Conservation (phyloP, 2,888 invertebrate genomes). For the Cephalotes varians region DNA sequence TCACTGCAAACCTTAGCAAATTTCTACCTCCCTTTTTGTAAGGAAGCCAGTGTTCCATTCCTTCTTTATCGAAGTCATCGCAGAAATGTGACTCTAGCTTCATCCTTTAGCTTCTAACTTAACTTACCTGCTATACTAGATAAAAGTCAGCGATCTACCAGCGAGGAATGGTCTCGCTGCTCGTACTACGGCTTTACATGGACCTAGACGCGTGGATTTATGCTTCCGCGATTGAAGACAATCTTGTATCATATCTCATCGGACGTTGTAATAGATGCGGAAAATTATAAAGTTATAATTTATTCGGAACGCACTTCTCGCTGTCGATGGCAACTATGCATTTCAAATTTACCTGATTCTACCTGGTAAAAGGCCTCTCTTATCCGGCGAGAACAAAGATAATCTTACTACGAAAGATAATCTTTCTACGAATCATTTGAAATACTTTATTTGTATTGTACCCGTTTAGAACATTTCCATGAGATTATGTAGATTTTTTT, state of each 20-base stretch:
- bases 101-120: conserved; percentile 15
- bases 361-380: not conserved
- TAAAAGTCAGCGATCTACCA: conserved; percentile 30
- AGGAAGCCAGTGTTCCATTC: not conserved
- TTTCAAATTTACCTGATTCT: conserved; percentile 31
- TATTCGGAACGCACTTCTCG: conserved; percentile 18
- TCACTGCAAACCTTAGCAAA: not conserved
- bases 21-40: not conserved
- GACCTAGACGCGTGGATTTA: conserved; percentile 20
- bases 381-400: not conserved
- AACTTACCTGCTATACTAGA: conserved; percentile 17
- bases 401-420: not conserved
- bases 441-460: not conserved
- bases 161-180: conserved; percentile 13
- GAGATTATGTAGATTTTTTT: not conserved
- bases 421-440: not conserved
- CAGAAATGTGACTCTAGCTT: conserved; percentile 27
- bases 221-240: conserved; percentile 49
- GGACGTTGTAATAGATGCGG: conserved; percentile 45
- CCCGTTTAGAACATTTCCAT: not conserved
- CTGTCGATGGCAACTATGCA: not conserved
- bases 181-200: not conserved
- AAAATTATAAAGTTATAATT: conserved; percentile 44
- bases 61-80: not conserved
- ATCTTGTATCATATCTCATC: conserved; percentile 41